Base-by-base conservation (phyloP, 2,888 invertebrate species). In the Lepidochitona cinerea region DNA sequence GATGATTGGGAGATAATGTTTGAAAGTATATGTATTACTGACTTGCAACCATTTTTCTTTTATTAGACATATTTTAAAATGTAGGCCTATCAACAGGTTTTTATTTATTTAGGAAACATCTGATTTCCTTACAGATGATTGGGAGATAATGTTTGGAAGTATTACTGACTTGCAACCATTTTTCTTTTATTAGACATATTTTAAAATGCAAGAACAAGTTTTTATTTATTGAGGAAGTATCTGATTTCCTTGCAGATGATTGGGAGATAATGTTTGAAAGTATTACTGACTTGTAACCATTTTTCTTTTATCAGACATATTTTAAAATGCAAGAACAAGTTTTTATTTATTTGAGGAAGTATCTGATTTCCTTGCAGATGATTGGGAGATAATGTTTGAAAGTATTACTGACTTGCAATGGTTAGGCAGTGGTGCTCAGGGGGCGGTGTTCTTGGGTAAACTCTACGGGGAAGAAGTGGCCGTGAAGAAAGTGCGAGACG, bases 1-100 rank as follows among this genome's bases (percentile, higher is more conserved):
- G 96, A 97, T 91, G 94, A 96, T 75, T 98, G 98, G 98, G 97
- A 98, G 91, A 96, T 98, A 77, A 95, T 96, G 0, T 97, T 97
- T 91, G 97, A 98, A 88, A 93, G 94, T 26, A n/a, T n/a, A n/a
- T n/a, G n/a, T n/a, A 96, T 99, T 79, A 95, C 94, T 70, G 96
- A 97, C 84, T 92, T 98, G n/a, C n/a, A n/a, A n/a, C n/a, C n/a
- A n/a, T n/a, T n/a, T n/a, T n/a, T n/a, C n/a, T n/a, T n/a, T n/a
- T n/a, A n/a, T n/a, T n/a, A n/a, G n/a, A n/a, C n/a, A n/a, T n/a
- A n/a, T n/a, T n/a, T n/a, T n/a, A n/a, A n/a, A n/a, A n/a, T n/a
- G n/a, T n/a, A n/a, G n/a, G n/a, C n/a, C n/a, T n/a, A n/a, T n/a
- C n/a, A n/a, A n/a, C n/a, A n/a, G n/a, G n/a, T n/a, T n/a, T n/a